A percentile compares a stretch with the other conserved stretches of the same genome.
Evolutionary conservation across 2,888 invertebrate species (phyloP).

Genomic region (Troilus luridus): DNA sequence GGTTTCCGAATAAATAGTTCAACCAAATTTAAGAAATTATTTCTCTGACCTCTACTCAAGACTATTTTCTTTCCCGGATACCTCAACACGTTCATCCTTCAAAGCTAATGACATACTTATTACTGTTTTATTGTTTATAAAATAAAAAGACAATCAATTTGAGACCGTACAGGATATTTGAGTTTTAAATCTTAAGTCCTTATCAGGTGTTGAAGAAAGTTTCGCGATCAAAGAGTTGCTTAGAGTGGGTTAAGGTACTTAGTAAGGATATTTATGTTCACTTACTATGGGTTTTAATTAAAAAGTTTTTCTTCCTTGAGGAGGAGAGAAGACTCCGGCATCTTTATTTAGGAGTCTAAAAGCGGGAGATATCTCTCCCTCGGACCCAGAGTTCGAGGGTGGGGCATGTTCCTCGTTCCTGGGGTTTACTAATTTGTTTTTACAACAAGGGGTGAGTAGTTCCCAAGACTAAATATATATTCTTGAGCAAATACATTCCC

Average conservation of each 20-base stretch:
- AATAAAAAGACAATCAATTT: not conserved
- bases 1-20: too few species aligned
- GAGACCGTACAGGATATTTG: not conserved
- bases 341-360: slow-evolving; percentile 22
- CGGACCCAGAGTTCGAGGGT: not conserved
- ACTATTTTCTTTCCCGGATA: too few species aligned
- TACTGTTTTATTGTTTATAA: too few species aligned
- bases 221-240: not conserved
- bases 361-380: not conserved
- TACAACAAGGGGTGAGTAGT: not conserved
- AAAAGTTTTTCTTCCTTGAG: slow-evolving; percentile 12
- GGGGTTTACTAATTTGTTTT: not conserved
- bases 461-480: not conserved
- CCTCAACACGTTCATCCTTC: too few species aligned
- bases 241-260: not conserved
- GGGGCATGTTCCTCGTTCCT: not conserved
- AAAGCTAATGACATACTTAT: too few species aligned
- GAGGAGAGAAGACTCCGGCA: not conserved
- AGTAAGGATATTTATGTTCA: not conserved
- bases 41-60: too few species aligned
- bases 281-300: slow-evolving; percentile 38
- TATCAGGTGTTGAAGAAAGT: slow-evolving; percentile 23
- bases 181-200: not conserved
- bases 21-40: too few species aligned
- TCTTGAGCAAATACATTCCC: slow-evolving; percentile 24